Evolutionary conservation across 2,888 invertebrate genomes (phyloP).

Genomic region (Lydus trimaculatus): DNA sequence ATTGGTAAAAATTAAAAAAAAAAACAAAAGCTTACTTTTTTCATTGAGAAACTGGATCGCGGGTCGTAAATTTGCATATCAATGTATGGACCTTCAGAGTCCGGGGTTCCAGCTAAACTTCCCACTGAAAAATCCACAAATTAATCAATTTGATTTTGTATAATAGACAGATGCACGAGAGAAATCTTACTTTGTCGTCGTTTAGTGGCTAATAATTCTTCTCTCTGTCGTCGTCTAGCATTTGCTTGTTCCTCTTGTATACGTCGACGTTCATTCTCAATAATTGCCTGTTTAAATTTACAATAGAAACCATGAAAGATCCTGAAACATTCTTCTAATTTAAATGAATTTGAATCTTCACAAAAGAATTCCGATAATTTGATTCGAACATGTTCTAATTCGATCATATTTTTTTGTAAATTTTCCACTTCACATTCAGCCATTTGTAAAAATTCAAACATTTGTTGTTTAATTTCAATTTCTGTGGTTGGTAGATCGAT

Average conservation of each 20-base stretch:
- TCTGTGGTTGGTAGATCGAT: constrained; percentile 79
- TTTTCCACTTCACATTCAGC: constrained; percentile 82
- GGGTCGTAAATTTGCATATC: constrained; percentile 82
- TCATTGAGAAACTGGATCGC: constrained; percentile 69
- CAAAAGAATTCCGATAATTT: constrained; percentile 93
- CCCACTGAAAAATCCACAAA: constrained; percentile 60
- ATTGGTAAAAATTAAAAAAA: constrained; percentile 51
- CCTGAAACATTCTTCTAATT: constrained; percentile 93
- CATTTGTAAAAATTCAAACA: constrained; percentile 81
- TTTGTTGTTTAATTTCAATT: constrained; percentile 84
- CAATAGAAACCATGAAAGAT: constrained; percentile 88
- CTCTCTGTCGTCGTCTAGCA: constrained; percentile 75
- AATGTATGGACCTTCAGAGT: constrained; percentile 76
- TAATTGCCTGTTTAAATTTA: constrained; percentile 82
- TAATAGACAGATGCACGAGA: background rate
- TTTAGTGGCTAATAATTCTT: constrained; percentile 72
- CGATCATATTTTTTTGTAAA: constrained; percentile 80
- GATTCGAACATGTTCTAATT: constrained; percentile 80
- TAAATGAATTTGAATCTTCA: constrained; percentile 88
- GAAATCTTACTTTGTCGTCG: constrained; percentile 66
- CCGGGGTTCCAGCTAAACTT: constrained; percentile 75
- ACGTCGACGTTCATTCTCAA: constrained; percentile 84
- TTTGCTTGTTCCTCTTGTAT: constrained; percentile 88
- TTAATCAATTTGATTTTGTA: constrained; percentile 5
- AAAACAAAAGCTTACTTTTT: constrained; percentile 45